A percentile compares a stretch with the other conserved stretches of the same genome.
Evolutionary conservation across 2,113 vertebrate genomes (phyloP).

Genomic region (Chaetops frenatus): DNA sequence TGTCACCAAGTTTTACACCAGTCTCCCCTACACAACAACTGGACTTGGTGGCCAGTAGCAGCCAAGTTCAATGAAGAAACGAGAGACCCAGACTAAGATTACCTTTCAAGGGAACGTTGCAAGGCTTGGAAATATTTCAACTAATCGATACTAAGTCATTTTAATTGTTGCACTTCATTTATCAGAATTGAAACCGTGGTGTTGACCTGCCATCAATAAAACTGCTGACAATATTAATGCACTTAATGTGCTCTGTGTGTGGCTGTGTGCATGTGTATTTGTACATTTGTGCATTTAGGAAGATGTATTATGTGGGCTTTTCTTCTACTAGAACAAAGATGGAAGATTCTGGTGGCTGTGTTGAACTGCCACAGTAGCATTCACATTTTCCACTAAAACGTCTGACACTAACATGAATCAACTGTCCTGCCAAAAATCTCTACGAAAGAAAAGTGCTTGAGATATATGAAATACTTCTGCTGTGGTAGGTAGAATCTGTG

Average conservation of each 20-base stretch:
- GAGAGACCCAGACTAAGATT: not conserved
- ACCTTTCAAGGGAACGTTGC: conserved; percentile 29
- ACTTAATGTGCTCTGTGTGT: not conserved
- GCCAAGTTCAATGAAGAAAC: not conserved
- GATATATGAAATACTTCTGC: not conserved
- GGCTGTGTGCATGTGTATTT: not conserved
- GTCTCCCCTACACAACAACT: not conserved
- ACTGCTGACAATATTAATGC: not conserved
- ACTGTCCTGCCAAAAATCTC: not conserved
- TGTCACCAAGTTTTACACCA: not conserved
- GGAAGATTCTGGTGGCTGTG: not conserved
- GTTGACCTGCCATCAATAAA: not conserved
- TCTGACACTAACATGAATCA: not conserved
- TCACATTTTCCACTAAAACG: not conserved
- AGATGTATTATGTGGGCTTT: rapidly evolving
- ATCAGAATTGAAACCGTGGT: not conserved
- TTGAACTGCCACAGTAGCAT: not conserved
- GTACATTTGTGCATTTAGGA: not conserved
- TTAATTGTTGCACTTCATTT: not conserved
- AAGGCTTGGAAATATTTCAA: conserved; percentile 5
- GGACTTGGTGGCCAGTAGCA: not conserved
- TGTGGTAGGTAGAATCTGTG: not conserved
- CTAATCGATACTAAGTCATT: not conserved
- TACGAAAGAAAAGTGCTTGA: not conserved
- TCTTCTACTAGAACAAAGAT: not conserved